These are phyloP conservation scores for Drosophila mimica DNA, from an alignment of 2,888 invertebrate species.

Conservation along the genomic window DNA sequence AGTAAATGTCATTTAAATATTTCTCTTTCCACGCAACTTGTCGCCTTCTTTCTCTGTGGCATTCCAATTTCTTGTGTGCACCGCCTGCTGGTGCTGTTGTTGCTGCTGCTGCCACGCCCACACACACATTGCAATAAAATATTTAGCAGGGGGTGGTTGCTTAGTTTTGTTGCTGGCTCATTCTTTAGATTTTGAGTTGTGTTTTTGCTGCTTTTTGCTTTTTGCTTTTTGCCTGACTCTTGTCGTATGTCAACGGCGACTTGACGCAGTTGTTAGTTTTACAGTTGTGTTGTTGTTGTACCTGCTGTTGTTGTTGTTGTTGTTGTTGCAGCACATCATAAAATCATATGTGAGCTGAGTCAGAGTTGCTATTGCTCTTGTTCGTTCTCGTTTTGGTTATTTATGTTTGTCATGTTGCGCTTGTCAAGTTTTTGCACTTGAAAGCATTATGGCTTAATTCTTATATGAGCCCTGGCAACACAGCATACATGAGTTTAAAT, in stretches of 20 bases:
- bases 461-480: constrained; percentile 62
- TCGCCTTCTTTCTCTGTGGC: constrained; percentile 62
- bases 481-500: constrained; percentile 23
- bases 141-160: constrained; percentile 52
- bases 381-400: constrained; percentile 64
- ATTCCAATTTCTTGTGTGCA: constrained; percentile 74
- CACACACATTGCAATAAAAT: constrained; percentile 64
- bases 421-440: constrained; percentile 81
- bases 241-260: constrained; percentile 75
- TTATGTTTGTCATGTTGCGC: constrained; percentile 81
- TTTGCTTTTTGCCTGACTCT: constrained; percentile 48
- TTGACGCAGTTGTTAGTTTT: constrained; percentile 80
- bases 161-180: constrained; percentile 33
- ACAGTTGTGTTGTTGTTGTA: constrained; percentile 32
- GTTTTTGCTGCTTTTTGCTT: constrained; percentile 30
- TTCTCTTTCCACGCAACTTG: constrained; percentile 44
- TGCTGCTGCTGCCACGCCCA: constrained; percentile 24
- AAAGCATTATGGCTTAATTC: constrained; percentile 80
- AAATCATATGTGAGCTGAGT: constrained; percentile 57
- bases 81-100: constrained; percentile 15
- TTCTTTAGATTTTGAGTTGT: constrained; percentile 53
- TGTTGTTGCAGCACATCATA: constrained; percentile 71
- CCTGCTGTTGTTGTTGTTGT: constrained; percentile 17
- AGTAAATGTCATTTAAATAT: constrained; percentile 81
- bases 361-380: constrained; percentile 26